Base-by-base conservation (phyloP, 1,140 invertebrate genomes). In the Campoletis sonorensis region DNA sequence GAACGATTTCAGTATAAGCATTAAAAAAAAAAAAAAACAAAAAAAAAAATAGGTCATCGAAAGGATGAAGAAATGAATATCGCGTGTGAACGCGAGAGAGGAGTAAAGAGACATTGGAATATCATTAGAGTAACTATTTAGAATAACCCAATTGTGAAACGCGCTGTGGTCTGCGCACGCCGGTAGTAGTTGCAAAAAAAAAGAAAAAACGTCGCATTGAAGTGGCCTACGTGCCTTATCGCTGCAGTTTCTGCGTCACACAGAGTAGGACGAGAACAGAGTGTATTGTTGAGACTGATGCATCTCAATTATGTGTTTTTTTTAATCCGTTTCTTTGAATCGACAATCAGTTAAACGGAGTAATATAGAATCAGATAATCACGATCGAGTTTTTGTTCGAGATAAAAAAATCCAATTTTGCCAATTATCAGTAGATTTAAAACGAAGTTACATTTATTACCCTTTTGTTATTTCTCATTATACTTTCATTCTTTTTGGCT, bases 221-320 rank as follows among this genome's bases (percentile, higher is more conserved):
- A 23, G 61, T 27, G 61, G n/a, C 51, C n/a, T 64, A 64, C 61
- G 61, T 64, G 61, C 23, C 61, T 64, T 64, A 64, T 64, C 61
- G 61, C 23, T 64, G 61, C 23, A 64, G 23, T 64, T 26, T 27
- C 27, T 27, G 61, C 26, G 61, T 64, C 61, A 64, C 61, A 15
- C n/a, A n/a, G n/a, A 10, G 8, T 16, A 64, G 23, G 11, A 64
- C 27, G 70, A 21, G 70, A 40, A 16, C 0, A 40, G 45, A 40
- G 30, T 13, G 70, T 7, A 40, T 10, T 13, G 5, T 72, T 21
- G 70, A 40, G n/a, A 40, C n/a, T 72, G 10, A 37, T 40, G 15
- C 8, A 72, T n/a, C 40, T 23, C n/a, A 64, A 45, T 45, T 5
- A 45, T 45, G 8, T 64, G 10, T 64, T 64, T 27, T 27, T 13